These are phyloP conservation scores for Cancer borealis DNA, from an alignment of 2,888 invertebrate species.

Conservation along the genomic window DNA sequence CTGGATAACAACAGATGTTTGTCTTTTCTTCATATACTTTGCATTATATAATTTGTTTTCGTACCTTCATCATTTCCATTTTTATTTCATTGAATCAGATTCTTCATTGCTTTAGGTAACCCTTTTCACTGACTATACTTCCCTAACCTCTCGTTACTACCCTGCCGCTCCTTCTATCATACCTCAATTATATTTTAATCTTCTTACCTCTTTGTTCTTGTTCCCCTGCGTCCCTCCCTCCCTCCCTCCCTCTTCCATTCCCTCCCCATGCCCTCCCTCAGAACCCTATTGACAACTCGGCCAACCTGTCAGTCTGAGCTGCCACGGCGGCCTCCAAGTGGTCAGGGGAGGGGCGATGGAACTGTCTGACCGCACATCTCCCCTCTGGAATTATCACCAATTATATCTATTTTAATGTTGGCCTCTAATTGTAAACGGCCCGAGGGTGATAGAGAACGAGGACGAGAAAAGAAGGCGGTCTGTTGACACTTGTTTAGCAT, in stretches of 20 bases:
- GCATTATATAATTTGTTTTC: background rate
- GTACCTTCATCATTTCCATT: background rate
- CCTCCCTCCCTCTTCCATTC: background rate
- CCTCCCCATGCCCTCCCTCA: conserved; percentile 30
- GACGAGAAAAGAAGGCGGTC: conserved; percentile 60
- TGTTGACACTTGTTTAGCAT: conserved; percentile 69
- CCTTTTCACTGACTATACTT: background rate
- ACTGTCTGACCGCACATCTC: conserved; percentile 62
- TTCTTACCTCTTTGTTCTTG: conserved; percentile 20
- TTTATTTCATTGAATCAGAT: background rate
- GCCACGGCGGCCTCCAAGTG: conserved; percentile 59
- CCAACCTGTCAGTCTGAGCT: conserved; percentile 60
- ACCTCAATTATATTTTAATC: background rate
- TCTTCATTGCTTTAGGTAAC: background rate
- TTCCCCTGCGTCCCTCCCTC: background rate
- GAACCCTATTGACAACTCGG: conserved; percentile 56
- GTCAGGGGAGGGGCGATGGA: conserved; percentile 53
- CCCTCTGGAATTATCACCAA: conserved; percentile 68
- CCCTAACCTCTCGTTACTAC: background rate
- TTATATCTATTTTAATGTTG: conserved; percentile 73
- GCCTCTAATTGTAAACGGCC: conserved; percentile 70
- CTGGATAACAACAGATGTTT: background rate
- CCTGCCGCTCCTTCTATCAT: background rate
- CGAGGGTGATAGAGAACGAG: conserved; percentile 43
- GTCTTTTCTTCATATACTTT: background rate